Evolutionary conservation across 2,113 vertebrate genomes (phyloP).

Genomic region (Trogon melanurus): DNA sequence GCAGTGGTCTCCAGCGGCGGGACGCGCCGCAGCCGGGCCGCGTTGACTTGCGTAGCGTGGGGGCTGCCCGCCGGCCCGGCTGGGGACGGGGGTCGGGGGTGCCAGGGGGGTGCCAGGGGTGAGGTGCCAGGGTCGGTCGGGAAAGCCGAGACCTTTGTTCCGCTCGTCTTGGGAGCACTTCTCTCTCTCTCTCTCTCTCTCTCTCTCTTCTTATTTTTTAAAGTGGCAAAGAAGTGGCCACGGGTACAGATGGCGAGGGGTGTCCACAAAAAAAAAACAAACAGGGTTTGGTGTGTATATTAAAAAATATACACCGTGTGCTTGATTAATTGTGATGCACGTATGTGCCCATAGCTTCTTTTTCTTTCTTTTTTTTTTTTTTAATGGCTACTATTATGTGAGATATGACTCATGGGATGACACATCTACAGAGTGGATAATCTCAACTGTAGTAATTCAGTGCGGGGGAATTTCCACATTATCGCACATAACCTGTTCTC

Average conservation of each 20-base stretch:
- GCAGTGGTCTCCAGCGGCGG: neutral
- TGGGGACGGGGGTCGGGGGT: too few species aligned
- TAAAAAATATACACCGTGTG: neutral
- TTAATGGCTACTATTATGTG: neutral
- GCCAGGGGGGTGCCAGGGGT: too few species aligned
- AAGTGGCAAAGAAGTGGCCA: neutral
- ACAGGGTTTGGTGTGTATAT: neutral
- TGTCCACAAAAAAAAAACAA: neutral
- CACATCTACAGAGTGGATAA: constrained; percentile 10
- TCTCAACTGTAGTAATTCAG: neutral
- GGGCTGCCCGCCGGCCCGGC: neutral
- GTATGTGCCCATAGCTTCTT: neutral
- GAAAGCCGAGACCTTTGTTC: neutral
- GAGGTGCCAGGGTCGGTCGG: neutral
- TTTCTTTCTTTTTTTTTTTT: neutral
- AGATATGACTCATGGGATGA: constrained; percentile 35
- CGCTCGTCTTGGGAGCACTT: neutral
- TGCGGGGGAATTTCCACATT: neutral
- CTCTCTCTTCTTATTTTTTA: too few species aligned
- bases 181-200: neutral
- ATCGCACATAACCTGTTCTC: neutral
- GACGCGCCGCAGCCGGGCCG: neutral
- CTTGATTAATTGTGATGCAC: neutral
- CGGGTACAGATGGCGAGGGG: accelerated
- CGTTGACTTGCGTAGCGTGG: neutral